Evolutionary conservation across 2,797 vertebrate genomes (phyloP), one percentile per base, ranked within the genome.

Genomic region (Diglossa cyanea): DNA sequence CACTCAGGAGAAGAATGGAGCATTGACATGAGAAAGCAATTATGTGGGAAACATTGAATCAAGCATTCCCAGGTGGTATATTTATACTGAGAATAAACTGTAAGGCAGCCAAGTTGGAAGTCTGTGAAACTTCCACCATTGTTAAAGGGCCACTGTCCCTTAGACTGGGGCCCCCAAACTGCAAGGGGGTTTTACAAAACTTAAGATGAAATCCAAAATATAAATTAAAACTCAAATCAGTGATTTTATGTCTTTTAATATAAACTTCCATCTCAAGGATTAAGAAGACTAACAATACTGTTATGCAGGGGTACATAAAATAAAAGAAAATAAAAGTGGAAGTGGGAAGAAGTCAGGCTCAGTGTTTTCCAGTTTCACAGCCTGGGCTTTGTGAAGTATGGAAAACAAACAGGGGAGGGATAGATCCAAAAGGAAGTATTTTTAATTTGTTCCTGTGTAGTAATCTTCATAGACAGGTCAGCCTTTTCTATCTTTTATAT

Each of bases 1-100:
- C 81, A 68, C 67, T 95, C 83, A 81, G 87, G 47, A 58, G 75
- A 80, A 93, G 88, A 78, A 40, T 13, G 66, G 92, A 89, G 88
- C 95, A 86, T 7, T 86, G 95, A 92, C 96, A 94, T 91, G 95
- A 97, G 96, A 96, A 93, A 95, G 95, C 78, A 97, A 97, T 97
- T 96, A 93, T 65, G 86, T 94, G 96, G 95, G 97, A 96, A 96
- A 86, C 92, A 57, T 62, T 82, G 88, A 83, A 88, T 93, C 91
- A 86, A 79, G 55, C 95, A 78, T 96, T 97, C 97, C 97, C 97
- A 95, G 93, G 88, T 95, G 97, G 90, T 96, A 95, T 92, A 88
- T 97, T 95, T 97, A 95, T 95, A 77, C 70, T 87, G 91, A 95
- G 96, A 92, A 62, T 86, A 86, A 96, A 95, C 87, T 92, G 74